These are phyloP conservation scores for Nephrocerus scutellatus DNA, from an alignment of 2,888 invertebrate species.

Conservation along the genomic window DNA sequence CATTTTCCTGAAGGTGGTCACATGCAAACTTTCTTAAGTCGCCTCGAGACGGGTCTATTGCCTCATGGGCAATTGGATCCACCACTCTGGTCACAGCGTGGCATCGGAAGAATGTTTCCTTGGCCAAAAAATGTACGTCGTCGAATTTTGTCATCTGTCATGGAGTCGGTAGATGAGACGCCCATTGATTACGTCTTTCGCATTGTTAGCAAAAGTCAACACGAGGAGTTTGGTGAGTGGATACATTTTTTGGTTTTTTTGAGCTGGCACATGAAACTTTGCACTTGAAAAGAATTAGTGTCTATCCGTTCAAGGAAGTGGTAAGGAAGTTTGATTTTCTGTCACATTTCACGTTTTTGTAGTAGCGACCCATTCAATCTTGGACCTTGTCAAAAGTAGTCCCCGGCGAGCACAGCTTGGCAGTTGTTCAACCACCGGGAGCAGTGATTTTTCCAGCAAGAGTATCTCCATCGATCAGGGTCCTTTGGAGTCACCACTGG, in stretches of 20 bases:
- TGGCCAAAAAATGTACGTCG: slow-evolving; percentile 54
- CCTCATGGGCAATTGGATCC: slow-evolving; percentile 90
- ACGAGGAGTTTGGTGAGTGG: slow-evolving; percentile 62
- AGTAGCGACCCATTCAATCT: slow-evolving; percentile 64
- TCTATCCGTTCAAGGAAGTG: no score
- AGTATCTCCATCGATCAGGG: slow-evolving; percentile 49
- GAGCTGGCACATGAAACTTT: no score
- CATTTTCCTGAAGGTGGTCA: slow-evolving; percentile 88
- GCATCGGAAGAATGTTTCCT: slow-evolving; percentile 60
- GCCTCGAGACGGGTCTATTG: slow-evolving; percentile 75
- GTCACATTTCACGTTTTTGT: slow-evolving; percentile 13
- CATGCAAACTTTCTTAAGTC: slow-evolving; percentile 81
- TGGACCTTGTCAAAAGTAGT: slow-evolving; percentile 53
- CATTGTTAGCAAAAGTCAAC: slow-evolving; percentile 70
- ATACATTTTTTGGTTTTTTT: background rate
- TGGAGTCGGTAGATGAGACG: slow-evolving; percentile 54
- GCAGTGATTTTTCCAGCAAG: slow-evolving; percentile 59
- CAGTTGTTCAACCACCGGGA: slow-evolving; percentile 59
- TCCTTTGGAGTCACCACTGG: slow-evolving; percentile 36
- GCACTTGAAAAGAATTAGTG: no score
- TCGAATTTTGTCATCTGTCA: slow-evolving; percentile 61
- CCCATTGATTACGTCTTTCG: slow-evolving; percentile 80
- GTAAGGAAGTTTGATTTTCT: no score
- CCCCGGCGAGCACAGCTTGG: slow-evolving; percentile 50
- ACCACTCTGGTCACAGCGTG: slow-evolving; percentile 86